Conservation (phyloP, 2,888 invertebrate genomes). For the Limulus polyphemus region DNA sequence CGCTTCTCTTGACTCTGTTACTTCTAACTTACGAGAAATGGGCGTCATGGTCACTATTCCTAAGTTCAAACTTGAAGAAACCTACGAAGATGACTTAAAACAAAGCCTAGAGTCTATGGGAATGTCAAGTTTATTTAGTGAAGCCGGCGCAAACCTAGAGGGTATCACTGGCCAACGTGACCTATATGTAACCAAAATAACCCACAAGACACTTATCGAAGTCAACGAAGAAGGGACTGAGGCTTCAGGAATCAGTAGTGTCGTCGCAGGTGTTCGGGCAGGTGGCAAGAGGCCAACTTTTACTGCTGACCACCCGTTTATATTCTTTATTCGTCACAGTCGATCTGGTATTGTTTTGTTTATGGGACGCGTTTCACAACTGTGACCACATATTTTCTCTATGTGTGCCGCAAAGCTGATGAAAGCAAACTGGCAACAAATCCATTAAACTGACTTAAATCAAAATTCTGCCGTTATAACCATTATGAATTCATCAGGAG, state of each 20-base stretch:
- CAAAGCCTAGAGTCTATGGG: conserved; percentile 36
- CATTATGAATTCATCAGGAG: no score
- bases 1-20: background rate
- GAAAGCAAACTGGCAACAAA: no score
- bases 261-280: conserved; percentile 13
- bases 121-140: conserved; percentile 46
- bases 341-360: conserved; percentile 12
- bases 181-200: conserved; percentile 43
- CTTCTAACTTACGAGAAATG: background rate
- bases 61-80: conserved; percentile 1
- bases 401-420: no score
- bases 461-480: no score
- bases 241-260: conserved; percentile 37
- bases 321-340: conserved; percentile 15
- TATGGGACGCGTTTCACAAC: conserved; percentile 6
- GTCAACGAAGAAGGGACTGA: conserved; percentile 45
- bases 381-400: no score
- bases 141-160: conserved; percentile 44
- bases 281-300: conserved; percentile 1
- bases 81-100: background rate
- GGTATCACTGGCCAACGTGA: conserved; percentile 42
- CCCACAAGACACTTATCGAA: conserved; percentile 44
- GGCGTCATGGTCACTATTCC: background rate
- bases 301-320: conserved; percentile 18
- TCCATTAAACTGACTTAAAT: no score